Conservation (phyloP, 2,113 vertebrate genomes). For the Corapipo altera region DNA sequence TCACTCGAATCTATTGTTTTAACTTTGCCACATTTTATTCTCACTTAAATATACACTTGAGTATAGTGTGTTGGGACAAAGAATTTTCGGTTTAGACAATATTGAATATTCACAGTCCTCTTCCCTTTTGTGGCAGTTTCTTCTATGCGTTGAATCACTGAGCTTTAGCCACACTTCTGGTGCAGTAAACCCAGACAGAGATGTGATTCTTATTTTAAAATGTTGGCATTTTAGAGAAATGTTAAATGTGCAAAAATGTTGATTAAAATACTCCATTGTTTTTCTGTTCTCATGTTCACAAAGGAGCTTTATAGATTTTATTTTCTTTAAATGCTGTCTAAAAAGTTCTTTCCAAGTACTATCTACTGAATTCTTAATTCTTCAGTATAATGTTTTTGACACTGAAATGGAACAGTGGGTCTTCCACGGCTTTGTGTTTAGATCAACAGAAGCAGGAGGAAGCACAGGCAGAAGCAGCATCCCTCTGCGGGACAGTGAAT, state of each 20-base stretch:
- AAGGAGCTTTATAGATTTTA: not conserved
- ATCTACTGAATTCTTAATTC: not conserved
- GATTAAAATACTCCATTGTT: not conserved
- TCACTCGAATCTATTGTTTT: not conserved
- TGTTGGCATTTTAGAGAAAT: not conserved
- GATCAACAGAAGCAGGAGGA: not conserved
- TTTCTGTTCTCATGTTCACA: not conserved
- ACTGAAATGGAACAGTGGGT: not conserved
- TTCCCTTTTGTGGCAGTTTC: not conserved
- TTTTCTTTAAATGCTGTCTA: not conserved
- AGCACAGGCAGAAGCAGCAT: not conserved
- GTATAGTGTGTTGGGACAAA: not conserved
- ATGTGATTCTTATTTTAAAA: not conserved
- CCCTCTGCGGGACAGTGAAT: rapidly evolving
- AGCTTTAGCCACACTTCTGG: not conserved
- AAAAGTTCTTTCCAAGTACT: not conserved
- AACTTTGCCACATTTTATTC: not conserved
- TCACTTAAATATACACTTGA: not conserved
- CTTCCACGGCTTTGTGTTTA: not conserved
- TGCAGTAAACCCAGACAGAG: not conserved
- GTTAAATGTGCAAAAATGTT: not conserved
- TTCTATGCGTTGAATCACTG: not conserved
- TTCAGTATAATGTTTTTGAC: not conserved
- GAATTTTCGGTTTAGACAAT: not conserved
- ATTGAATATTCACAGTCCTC: not conserved